These are phyloP conservation scores for Ceyx erithaca DNA, from an alignment of 2,797 vertebrate genomes.

Conservation along the genomic window DNA sequence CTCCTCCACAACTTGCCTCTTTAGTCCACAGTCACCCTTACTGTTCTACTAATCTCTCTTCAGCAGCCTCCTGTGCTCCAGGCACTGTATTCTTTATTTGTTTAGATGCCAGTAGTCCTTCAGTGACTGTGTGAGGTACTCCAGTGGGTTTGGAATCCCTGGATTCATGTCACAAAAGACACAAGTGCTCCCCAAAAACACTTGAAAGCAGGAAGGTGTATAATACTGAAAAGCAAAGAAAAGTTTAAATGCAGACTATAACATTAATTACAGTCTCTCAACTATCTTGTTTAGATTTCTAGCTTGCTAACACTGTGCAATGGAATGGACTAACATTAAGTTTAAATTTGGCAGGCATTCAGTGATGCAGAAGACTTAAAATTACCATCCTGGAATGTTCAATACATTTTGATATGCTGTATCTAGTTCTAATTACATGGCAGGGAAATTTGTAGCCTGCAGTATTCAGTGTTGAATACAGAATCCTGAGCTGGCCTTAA, in stretches of 20 bases:
- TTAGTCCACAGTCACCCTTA: background rate
- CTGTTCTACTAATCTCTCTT: background rate
- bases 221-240: background rate
- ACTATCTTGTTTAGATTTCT: background rate
- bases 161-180: background rate
- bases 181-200: background rate
- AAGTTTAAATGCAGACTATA: background rate
- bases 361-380: background rate
- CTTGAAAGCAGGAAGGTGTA: background rate
- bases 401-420: background rate
- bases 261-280: background rate
- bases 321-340: background rate
- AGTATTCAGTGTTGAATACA: background rate
- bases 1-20: background rate
- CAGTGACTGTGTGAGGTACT: background rate
- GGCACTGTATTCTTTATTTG: background rate
- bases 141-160: background rate
- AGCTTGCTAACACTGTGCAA: background rate
- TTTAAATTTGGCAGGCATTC: slow-evolving; percentile 12
- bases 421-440: background rate
- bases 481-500: background rate
- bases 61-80: background rate
- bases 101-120: background rate
- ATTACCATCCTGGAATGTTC: background rate
- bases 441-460: background rate